phyloP scores from a whole-genome alignment of 1,140 invertebrate species.

The Pogonomyrmex californicus region DNA sequence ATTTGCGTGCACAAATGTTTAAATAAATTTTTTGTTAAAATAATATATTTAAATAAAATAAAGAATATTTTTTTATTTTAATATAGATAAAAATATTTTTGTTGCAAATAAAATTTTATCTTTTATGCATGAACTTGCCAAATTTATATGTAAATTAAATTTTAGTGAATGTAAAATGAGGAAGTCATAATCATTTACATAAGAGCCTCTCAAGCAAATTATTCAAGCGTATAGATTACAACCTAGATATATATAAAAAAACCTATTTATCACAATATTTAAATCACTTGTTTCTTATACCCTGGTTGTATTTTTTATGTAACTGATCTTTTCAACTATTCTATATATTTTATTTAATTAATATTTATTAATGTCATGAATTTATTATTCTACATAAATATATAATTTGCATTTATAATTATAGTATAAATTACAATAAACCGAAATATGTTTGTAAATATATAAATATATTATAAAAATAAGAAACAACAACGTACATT shows the following conservation, averaged over 20 bases:
- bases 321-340: too few species aligned
- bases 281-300: neutral
- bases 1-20: neutral
- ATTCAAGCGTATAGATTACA: neutral
- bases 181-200: neutral
- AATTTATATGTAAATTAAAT: neutral
- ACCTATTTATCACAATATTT: neutral
- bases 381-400: neutral
- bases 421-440: neutral
- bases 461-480: neutral
- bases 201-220: neutral
- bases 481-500: neutral
- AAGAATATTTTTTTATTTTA: neutral
- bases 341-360: neutral
- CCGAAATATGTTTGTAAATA: neutral
- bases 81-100: neutral
- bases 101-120: neutral
- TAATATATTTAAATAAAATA: neutral
- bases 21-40: neutral
- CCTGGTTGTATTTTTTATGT: neutral
- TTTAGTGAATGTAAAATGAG: neutral
- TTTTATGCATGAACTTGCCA: neutral
- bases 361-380: neutral
- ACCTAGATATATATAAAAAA: neutral
- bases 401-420: constrained; percentile 1